Evolutionary conservation across 2,113 vertebrate species (phyloP).

Genomic region (Sus scrofa): DNA sequence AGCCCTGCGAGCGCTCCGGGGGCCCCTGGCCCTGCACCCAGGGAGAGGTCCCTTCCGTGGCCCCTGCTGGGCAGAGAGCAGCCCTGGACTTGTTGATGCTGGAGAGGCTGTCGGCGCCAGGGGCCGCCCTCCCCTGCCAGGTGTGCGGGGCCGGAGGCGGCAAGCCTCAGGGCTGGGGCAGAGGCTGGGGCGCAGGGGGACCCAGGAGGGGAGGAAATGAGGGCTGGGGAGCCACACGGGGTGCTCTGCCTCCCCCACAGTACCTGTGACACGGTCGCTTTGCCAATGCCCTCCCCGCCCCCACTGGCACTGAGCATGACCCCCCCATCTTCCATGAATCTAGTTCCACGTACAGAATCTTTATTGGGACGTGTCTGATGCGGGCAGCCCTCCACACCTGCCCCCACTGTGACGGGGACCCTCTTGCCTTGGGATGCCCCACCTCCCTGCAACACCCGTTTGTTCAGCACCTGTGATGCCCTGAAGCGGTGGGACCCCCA

Average conservation of each 20-base stretch:
- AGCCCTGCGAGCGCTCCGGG: not conserved
- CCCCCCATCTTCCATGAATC: not conserved
- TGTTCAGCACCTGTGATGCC: not conserved
- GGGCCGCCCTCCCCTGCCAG: not conserved
- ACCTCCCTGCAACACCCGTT: not conserved
- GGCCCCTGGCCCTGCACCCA: not conserved
- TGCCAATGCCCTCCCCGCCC: not conserved
- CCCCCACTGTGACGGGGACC: accelerated
- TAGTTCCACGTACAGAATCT: not conserved
- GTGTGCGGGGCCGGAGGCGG: accelerated
- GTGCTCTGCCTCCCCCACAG: too few relatives aligned
- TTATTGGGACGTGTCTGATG: not conserved
- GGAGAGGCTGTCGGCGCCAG: accelerated
- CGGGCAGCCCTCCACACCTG: not conserved
- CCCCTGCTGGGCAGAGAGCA: not conserved
- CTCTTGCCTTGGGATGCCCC: accelerated
- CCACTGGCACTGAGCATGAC: not conserved
- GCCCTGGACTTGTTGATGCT: not conserved
- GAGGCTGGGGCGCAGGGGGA: not conserved
- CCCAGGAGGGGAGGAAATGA: not conserved
- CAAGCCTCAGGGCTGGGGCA: not conserved
- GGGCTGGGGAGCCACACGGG: not conserved
- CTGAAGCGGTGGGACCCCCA: accelerated
- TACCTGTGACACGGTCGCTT: not conserved
- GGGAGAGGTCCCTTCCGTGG: not conserved